Percentiles rank a stretch among this genome's conserved stretches.
These are phyloP conservation scores for Pseudopipra pipra DNA, from an alignment of 2,113 vertebrate species.

Conservation along the genomic window DNA sequence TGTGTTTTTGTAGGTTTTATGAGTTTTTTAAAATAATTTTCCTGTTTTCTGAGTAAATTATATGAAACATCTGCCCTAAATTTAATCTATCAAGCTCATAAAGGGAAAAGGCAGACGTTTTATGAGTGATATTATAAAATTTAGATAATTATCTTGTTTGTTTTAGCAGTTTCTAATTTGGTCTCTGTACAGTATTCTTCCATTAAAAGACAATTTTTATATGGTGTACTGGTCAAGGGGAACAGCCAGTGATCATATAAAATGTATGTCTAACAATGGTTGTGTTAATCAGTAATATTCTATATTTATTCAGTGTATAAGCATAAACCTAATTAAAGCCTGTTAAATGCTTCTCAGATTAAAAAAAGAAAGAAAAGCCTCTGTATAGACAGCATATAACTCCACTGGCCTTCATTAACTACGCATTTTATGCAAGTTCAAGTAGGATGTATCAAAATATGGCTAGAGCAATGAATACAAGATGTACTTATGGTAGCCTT, in stretches of 20 bases:
- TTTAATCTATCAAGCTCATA: conserved; percentile 64
- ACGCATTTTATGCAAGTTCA: neutral
- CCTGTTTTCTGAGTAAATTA: conserved; percentile 67
- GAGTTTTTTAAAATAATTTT: conserved; percentile 37
- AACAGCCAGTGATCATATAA: neutral
- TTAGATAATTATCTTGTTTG: conserved; percentile 70
- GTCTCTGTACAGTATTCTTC: conserved; percentile 45
- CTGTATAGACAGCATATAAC: neutral
- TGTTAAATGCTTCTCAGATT: neutral
- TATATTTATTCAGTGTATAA: neutral
- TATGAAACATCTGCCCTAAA: conserved; percentile 48
- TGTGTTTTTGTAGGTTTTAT: conserved; percentile 60
- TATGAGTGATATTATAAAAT: conserved; percentile 67
- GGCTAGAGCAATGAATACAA: neutral
- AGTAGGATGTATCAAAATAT: neutral
- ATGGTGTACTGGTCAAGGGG: neutral
- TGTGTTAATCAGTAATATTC: neutral
- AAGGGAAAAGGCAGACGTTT: conserved; percentile 57
- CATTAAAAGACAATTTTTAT: conserved; percentile 45
- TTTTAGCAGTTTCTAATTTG: conserved; percentile 72
- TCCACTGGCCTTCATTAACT: neutral
- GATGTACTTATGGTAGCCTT: neutral
- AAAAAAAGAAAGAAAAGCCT: neutral
- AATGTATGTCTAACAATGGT: neutral
- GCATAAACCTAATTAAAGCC: neutral